Evolutionary conservation across 2,888 invertebrate species (phyloP), one percentile per base, ranked within the genome.

Genomic region (Opisthograptis luteolata): DNA sequence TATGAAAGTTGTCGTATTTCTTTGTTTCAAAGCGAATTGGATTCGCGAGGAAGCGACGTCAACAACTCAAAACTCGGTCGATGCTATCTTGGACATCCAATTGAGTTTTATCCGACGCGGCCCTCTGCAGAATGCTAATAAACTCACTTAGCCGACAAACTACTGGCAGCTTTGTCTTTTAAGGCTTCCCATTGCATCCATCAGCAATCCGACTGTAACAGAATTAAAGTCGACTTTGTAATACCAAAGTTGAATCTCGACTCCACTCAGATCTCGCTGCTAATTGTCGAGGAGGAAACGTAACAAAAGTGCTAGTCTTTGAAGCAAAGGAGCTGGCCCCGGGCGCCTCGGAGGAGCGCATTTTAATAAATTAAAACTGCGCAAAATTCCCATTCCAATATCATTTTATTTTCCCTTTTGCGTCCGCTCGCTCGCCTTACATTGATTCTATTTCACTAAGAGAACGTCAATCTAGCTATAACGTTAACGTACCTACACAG

Each of bases 301-400:
- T 81, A 87, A 87, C 87, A 86, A 88, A 87, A 85, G 79, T 79
- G 78, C 81, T 79, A 79, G 82, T 81, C 88, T 88, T 87, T 87
- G 87, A 86, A 79, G 81, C 81, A 79, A 80, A 81, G 84, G 79
- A 74, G 78, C 76, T 73, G 60, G 80, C 79, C 75, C 68, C 68
- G 76, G 68, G 79, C 80, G 76, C 70, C 74, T 75, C 73, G 62
- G 48, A 76, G 73, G 71, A 79, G 80, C 78, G 76, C 84, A 87
- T 89, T 88, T 89, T 87, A 88, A 89, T 88, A 88, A 88, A 89
- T 89, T 87, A 88, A 87, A 89, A 87, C 84, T 84, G 85, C 71
- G 80, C 85, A 76, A 83, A 87, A 85, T 86, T 84, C 84, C 71
- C 79, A 76, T 85, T 86, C 72, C 84, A 81, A 87, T 87, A 86